Base-by-base conservation (phyloP, 2,113 vertebrate genomes). In the Rousettus leschenaultii region DNA sequence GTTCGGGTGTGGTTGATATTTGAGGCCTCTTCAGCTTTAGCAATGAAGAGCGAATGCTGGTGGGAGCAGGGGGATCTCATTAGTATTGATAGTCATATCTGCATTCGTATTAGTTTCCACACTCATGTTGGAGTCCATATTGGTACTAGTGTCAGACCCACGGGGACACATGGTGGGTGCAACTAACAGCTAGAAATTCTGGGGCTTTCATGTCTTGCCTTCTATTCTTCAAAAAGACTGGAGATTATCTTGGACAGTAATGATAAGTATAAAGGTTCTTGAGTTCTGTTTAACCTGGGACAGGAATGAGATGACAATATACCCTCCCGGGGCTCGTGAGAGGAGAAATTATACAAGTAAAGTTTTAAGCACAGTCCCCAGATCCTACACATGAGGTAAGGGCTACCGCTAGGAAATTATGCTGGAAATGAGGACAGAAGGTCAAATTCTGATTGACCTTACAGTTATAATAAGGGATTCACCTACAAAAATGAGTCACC, bases 1-100 rank as follows among this genome's bases (percentile, higher is more conserved):
- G 14, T 2, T 10, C 65, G 30, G 33, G 10, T 3, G 14, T 2
- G 12, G 2, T 30, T n/a, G 66, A 11, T 30, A 2, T 7, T 2
- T 6, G 19, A 83, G 33, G 35, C 7, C 18, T 30, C 66, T 38
- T 35, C 28, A 28, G 66, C 61, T 30, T 61, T 30, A 73, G 35
- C 13, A 5, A 3, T 1, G 9, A 48, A 65, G 59, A n/a, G 24
- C 3, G 1, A 40, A 7, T 2, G 6, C 26, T 16, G 11, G 16
- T 8, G n/a, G 68, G 35, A 48, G 55, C 89, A 48, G 24, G 38
- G 26, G 35, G 12, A 6, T n/a, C 4, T 45, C 38, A 15, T 15
- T 43, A 10, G 22, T 12, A 21, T 18, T 77, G n/a, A 18, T 24
- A 13, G 19, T 35, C 19, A 11, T 21, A 11, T 33, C 28, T 48